Conservation (phyloP, 2,797 vertebrate species). For the Myripristis jacobus region DNA sequence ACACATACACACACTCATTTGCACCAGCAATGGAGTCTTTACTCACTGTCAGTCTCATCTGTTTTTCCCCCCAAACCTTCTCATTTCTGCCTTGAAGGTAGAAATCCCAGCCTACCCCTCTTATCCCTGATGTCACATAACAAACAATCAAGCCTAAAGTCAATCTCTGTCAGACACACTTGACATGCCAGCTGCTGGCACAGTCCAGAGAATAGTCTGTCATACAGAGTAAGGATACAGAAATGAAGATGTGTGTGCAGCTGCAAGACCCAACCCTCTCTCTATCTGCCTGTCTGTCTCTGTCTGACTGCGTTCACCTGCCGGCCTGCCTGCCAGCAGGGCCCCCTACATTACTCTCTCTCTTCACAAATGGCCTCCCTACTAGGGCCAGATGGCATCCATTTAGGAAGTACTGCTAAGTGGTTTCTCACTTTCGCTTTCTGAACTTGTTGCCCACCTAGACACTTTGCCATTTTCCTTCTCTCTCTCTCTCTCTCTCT, state of each 20-base stretch:
- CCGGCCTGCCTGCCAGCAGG: constrained; percentile 44
- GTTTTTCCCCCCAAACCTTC: constrained; percentile 9
- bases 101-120: constrained; percentile 4
- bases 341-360: constrained; percentile 45
- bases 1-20: neutral
- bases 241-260: constrained; percentile 30
- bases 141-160: constrained; percentile 35
- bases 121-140: constrained; percentile 27
- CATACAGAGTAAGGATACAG: constrained; percentile 38
- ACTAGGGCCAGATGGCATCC: constrained; percentile 68
- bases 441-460: constrained; percentile 51
- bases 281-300: constrained; percentile 26
- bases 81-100: constrained; percentile 9
- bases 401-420: constrained; percentile 63
- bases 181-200: constrained; percentile 40
- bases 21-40: constrained; percentile 4
- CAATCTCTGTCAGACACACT: constrained; percentile 36
- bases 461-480: constrained; percentile 10
- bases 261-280: constrained; percentile 17
- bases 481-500: constrained; percentile 12
- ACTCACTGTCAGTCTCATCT: constrained; percentile 10
- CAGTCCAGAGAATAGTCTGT: constrained; percentile 24
- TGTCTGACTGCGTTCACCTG: constrained; percentile 45
- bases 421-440: constrained; percentile 61
- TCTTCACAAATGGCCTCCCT: constrained; percentile 65